Conservation (phyloP, 1,140 invertebrate species). For the Drosophila prosaltans region DNA sequence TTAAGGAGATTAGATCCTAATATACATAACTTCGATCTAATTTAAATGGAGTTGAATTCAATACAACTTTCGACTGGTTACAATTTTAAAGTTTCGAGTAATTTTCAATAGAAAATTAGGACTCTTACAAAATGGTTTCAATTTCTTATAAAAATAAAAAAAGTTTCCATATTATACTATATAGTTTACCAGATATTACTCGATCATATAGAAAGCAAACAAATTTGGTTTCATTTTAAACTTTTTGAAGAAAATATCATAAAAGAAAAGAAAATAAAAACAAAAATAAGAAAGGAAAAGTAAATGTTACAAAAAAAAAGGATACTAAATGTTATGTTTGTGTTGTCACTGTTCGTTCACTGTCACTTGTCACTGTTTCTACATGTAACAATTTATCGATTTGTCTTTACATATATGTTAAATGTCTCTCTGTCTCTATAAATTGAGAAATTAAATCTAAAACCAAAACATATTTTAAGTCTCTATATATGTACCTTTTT, state of each 20-base stretch:
- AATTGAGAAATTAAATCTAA: conserved; percentile 29
- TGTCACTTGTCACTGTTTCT: conserved; percentile 37
- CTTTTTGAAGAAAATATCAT: conserved; percentile 9
- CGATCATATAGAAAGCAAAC: not conserved
- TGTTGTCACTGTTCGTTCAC: conserved; percentile 65
- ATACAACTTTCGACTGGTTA: too few species aligned
- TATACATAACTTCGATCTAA: too few species aligned
- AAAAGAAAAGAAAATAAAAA: not conserved
- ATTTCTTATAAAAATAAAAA: too few species aligned
- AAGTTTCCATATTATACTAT: not conserved
- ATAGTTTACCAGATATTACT: not conserved
- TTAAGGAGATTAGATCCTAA: too few species aligned
- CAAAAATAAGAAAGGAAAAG: not conserved
- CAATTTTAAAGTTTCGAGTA: too few species aligned
- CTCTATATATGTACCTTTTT: conserved; percentile 69
- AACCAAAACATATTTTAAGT: conserved; percentile 44
- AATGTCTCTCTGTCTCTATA: conserved; percentile 42
- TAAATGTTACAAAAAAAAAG: conserved; percentile 44
- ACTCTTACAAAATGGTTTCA: too few species aligned
- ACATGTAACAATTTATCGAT: conserved; percentile 41
- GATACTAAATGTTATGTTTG: conserved; percentile 68
- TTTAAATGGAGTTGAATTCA: too few species aligned
- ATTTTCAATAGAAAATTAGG: too few species aligned
- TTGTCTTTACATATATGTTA: conserved; percentile 56
- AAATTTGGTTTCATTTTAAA: not conserved